These are phyloP conservation scores for Phrynocephalus guinanensis DNA, from an alignment of 2,797 vertebrate species.

Conservation along the genomic window DNA sequence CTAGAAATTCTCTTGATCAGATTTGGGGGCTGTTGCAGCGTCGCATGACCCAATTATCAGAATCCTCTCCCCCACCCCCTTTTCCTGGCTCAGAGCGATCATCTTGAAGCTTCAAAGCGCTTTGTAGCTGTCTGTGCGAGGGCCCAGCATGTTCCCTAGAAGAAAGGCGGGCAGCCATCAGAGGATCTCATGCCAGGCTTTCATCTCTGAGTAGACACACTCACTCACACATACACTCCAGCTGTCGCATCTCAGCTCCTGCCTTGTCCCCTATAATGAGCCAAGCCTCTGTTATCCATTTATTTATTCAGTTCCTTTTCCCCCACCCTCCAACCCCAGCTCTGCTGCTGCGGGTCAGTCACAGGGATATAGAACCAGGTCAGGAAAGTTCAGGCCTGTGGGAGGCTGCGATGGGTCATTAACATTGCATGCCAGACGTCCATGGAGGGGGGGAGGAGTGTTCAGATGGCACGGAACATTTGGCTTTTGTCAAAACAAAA, in stretches of 20 bases:
- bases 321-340: too few relatives aligned
- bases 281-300: neutral
- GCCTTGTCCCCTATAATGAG: neutral
- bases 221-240: neutral
- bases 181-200: neutral
- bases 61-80: neutral
- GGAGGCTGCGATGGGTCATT: neutral
- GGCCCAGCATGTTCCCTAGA: neutral
- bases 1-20: conserved; percentile 34
- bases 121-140: conserved; percentile 7
- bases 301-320: neutral
- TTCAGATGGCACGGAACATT: neutral
- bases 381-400: conserved; percentile 11
- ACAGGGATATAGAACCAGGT: conserved; percentile 6
- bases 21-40: neutral
- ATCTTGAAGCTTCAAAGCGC: conserved; percentile 23
- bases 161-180: neutral
- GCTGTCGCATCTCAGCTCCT: conserved; percentile 1
- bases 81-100: neutral
- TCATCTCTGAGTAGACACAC: neutral
- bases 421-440: neutral
- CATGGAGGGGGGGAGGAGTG: neutral
- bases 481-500: neutral
- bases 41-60: conserved; percentile 31
- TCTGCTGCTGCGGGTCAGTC: too few relatives aligned